Base-by-base conservation (phyloP, 2,113 vertebrate genomes). In the Gobius niger region DNA sequence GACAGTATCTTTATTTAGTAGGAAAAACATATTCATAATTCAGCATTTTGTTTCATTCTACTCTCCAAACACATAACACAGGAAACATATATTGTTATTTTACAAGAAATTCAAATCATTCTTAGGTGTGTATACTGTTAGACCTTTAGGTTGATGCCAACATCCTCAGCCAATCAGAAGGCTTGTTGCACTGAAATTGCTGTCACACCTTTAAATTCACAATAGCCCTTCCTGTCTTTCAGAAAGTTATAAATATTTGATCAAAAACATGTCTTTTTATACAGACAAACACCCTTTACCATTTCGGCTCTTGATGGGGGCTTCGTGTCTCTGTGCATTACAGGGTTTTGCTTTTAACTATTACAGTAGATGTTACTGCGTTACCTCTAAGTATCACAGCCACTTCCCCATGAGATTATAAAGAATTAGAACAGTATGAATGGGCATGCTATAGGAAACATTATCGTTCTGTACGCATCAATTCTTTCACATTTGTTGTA, bases 331-430 rank as follows among this genome's bases (percentile, higher is more conserved):
- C 65, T 0, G 67, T 64, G 74, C 78, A 78, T 91, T 90, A 93
- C 92, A 93, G 86, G 88, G 64, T 90, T 93, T 93, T 91, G 86
- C 91, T 92, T 91, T 93, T 93, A 93, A 92, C 90, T 85, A 92
- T 90, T 85, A 67, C 19, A 70, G 77, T 59, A 68, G 76, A 80
- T 85, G 75, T 87, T 81, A 73, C 77, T 47, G 74, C 72, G 72
- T 77, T 52, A 81, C 68, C 82, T 75, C 57, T 34, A 10, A 66
- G 65, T 63, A 14, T 70, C 80, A 69, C 59, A n/a, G 42, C 66
- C 66, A 8, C 47, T 41, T 44, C 68, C 40, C 67, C 49, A 34
- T 68, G 69, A 66, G 60, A 68, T 77, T 44, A 13, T 6, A 44
- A 69, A 41, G 40, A 71, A 70, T 7, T 4, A 15, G 34, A 11